Conservation (phyloP, 2,113 vertebrate genomes). For the Heterochromis multidens region DNA sequence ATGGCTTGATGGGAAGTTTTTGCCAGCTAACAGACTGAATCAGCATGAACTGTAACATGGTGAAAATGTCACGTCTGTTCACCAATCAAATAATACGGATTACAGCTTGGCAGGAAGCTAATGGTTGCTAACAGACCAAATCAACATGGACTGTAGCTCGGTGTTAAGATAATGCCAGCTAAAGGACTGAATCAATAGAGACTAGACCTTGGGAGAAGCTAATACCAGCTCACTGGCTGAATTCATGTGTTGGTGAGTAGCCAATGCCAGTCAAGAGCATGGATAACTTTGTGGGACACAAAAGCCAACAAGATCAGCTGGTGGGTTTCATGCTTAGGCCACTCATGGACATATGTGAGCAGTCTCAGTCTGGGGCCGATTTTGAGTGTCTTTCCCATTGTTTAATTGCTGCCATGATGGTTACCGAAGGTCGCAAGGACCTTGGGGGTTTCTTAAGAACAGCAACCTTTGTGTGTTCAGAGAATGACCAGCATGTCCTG, state of each 20-base stretch:
- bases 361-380: background rate
- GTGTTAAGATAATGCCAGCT: conserved; percentile 3
- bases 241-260: conserved; percentile 34
- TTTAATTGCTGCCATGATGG: conserved; percentile 24
- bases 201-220: conserved; percentile 15
- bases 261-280: conserved; percentile 31
- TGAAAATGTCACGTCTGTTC: conserved; percentile 7
- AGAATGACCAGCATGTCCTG: conserved; percentile 24
- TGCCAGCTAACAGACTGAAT: conserved; percentile 30
- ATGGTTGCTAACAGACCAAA: conserved; percentile 42
- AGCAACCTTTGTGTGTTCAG: conserved; percentile 17
- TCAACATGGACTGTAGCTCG: conserved; percentile 20
- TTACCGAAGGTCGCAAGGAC: conserved; percentile 14
- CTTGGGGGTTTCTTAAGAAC: background rate
- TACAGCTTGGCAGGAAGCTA: conserved; percentile 11
- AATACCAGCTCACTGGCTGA: conserved; percentile 29
- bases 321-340: background rate
- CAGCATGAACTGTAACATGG: conserved; percentile 38
- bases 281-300: background rate
- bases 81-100: conserved; percentile 26
- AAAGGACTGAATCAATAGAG: conserved; percentile 24
- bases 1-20: conserved; percentile 1
- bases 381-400: conserved; percentile 9
- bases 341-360: conserved; percentile 13
- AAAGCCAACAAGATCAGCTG: conserved; percentile 4